phyloP scores from a whole-genome alignment of 2,113 vertebrate species.

The Vicugna pacos region DNA sequence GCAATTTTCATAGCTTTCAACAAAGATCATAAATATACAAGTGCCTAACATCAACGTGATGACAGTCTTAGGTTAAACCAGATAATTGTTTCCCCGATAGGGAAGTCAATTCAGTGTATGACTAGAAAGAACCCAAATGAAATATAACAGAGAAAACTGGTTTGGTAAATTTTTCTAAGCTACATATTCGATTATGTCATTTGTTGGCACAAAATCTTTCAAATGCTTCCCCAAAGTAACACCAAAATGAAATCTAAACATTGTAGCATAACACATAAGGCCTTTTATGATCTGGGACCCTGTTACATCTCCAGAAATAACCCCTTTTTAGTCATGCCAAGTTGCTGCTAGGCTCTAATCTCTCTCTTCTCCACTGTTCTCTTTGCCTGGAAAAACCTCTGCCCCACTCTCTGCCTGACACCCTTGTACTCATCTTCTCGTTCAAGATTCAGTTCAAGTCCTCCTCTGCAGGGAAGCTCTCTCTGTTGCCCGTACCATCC shows the following conservation, averaged over 20 bases:
- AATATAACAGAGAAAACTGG: not conserved
- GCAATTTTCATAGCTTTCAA: slow-evolving; percentile 62
- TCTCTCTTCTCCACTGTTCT: not conserved
- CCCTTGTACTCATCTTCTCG: not conserved
- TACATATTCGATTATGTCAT: slow-evolving; percentile 31
- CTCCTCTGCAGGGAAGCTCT: not conserved
- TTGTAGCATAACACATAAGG: not conserved
- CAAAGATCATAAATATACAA: slow-evolving; percentile 52
- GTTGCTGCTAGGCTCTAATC: not conserved
- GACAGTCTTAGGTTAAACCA: slow-evolving; percentile 58
- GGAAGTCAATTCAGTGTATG: not conserved
- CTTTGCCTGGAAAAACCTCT: not conserved
- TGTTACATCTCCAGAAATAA: not conserved
- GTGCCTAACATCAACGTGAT: not conserved
- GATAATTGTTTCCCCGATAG: slow-evolving; percentile 45
- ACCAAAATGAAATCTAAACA: slow-evolving; percentile 61
- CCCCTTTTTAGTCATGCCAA: not conserved
- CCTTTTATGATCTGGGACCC: not conserved
- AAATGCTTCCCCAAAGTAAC: slow-evolving; percentile 16
- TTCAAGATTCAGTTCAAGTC: not conserved
- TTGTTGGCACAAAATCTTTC: slow-evolving; percentile 40
- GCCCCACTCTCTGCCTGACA: not conserved
- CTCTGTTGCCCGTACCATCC: not conserved
- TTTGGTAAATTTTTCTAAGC: slow-evolving; percentile 53
- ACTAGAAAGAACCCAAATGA: slow-evolving; percentile 12